These are phyloP conservation scores for Alviniconcha marisindica DNA, from an alignment of 1,140 invertebrate genomes.

Conservation along the genomic window DNA sequence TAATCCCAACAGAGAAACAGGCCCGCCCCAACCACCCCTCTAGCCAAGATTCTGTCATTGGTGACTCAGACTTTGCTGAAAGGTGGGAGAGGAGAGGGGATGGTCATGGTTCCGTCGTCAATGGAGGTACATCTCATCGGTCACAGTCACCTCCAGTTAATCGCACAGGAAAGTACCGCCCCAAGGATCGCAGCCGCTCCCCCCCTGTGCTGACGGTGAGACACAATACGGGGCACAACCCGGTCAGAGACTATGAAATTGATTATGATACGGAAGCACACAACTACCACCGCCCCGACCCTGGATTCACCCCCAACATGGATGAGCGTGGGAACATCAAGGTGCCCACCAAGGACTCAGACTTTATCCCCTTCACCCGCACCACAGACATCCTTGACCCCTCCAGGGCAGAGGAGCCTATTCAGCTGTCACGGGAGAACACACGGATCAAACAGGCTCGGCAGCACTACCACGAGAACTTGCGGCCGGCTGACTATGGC, in stretches of 20 bases:
- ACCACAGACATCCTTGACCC: constrained; percentile 74
- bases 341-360: constrained; percentile 52
- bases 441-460: constrained; percentile 68
- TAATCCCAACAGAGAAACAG: constrained; percentile 56
- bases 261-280: constrained; percentile 43
- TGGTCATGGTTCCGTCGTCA: background rate
- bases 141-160: background rate
- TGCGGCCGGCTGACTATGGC: constrained; percentile 71
- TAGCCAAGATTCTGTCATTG: background rate
- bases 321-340: constrained; percentile 33
- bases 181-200: constrained; percentile 25
- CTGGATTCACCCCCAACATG: constrained; percentile 9
- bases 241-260: constrained; percentile 28
- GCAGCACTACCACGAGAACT: constrained; percentile 67
- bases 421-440: constrained; percentile 72
- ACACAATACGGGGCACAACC: constrained; percentile 43
- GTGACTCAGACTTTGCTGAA: constrained; percentile 33
- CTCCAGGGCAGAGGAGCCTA: constrained; percentile 64
- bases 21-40: background rate
- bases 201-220: constrained; percentile 68
- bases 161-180: background rate
- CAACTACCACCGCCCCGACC: constrained; percentile 39
- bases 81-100: constrained; percentile 17
- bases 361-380: constrained; percentile 74
- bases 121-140: background rate